These are phyloP conservation scores for Drosophila miranda DNA, from an alignment of 1,140 invertebrate species.

Conservation along the genomic window DNA sequence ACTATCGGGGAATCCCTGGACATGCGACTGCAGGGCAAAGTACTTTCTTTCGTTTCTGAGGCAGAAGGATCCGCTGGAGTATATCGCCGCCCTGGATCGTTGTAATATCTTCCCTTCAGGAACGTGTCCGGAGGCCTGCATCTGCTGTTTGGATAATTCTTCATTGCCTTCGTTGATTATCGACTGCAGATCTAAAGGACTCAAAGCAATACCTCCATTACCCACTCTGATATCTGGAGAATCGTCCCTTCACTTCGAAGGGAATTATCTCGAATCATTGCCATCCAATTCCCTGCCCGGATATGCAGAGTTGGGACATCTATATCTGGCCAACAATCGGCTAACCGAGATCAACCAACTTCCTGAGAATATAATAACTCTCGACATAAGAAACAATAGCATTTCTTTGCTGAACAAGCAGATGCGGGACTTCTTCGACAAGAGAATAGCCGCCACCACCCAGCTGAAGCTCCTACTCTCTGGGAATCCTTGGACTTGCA, in stretches of 20 bases:
- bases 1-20: conserved; percentile 20
- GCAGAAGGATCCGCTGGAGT: conserved; percentile 4
- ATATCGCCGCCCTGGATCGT: neutral
- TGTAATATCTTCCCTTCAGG: neutral
- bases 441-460: neutral
- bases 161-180: conserved; percentile 8
- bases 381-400: no score
- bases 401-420: neutral
- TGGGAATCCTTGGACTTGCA: conserved; percentile 26
- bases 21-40: conserved; percentile 4
- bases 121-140: conserved; percentile 10
- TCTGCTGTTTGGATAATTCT: conserved; percentile 16
- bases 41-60: conserved; percentile 8
- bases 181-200: conserved; percentile 13
- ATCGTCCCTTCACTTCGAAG: conserved; percentile 10
- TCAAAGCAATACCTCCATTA: neutral
- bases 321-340: conserved; percentile 11
- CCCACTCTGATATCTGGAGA: neutral
- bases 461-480: neutral
- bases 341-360: neutral
- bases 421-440: neutral
- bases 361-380: no score
- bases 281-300: conserved; percentile 4
- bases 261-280: conserved; percentile 2
- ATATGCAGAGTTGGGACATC: neutral